Evolutionary conservation across 2,113 vertebrate species (phyloP).

Genomic region (Malurus alboscapulatus): DNA sequence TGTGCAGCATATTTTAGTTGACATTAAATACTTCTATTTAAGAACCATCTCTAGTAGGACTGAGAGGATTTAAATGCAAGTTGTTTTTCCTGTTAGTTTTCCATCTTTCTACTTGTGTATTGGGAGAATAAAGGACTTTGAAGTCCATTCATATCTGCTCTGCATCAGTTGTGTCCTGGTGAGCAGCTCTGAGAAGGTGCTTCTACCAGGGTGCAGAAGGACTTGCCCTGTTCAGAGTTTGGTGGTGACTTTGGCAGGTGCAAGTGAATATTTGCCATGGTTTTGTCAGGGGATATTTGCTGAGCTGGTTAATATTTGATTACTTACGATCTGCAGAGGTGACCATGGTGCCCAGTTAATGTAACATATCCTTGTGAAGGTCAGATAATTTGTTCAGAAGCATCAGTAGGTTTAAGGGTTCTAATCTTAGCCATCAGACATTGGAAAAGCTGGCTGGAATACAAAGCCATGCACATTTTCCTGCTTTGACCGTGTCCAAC

Average conservation of each 20-base stretch:
- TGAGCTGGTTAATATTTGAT: background rate
- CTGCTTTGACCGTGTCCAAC: rapidly evolving
- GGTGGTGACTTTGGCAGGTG: background rate
- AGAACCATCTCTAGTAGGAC: background rate
- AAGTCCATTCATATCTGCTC: background rate
- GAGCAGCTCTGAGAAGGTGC: background rate
- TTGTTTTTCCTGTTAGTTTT: background rate
- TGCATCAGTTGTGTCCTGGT: background rate
- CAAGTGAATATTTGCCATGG: background rate
- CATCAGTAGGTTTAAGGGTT: background rate
- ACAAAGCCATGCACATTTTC: background rate
- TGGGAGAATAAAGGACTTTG: background rate
- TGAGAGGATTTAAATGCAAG: background rate
- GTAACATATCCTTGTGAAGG: background rate
- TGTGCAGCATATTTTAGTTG: conserved; percentile 12
- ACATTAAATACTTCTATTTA: background rate
- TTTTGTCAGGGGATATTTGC: background rate
- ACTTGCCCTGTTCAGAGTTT: background rate
- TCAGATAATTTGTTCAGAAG: background rate
- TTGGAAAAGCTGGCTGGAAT: background rate
- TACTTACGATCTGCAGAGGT: background rate
- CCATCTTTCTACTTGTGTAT: background rate
- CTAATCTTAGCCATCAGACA: background rate
- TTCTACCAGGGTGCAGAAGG: background rate
- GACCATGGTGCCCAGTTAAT: background rate